Percentiles rank a stretch among this genome's conserved stretches.
Conservation (phyloP, 2,888 invertebrate species). For the Yponomeuta malinellus region DNA sequence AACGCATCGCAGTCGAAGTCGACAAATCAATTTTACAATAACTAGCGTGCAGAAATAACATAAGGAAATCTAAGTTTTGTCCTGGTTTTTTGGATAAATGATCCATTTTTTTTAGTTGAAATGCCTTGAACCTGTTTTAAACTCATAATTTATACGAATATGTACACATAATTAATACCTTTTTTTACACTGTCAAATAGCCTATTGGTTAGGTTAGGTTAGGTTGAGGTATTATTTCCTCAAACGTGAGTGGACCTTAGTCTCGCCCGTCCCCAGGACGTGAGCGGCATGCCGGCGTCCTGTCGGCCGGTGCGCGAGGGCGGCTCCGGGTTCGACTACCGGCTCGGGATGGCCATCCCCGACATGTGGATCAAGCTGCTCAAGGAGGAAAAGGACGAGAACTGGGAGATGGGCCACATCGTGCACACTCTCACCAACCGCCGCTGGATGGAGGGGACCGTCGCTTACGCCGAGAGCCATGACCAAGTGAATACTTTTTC, state of each 20-base stretch:
- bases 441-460: constrained; percentile 96
- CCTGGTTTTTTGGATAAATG: no score
- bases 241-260: background rate
- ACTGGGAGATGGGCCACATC: constrained; percentile 95
- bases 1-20: no score
- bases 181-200: no score
- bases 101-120: no score
- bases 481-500: constrained; percentile 81
- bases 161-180: no score
- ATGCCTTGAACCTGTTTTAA: no score
- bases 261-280: constrained; percentile 78
- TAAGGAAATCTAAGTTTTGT: no score
- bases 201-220: no score
- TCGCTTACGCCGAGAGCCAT: constrained; percentile 98
- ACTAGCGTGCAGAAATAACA: no score
- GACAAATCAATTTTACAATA: no score
- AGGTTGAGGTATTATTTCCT: no score
- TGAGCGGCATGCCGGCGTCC: constrained; percentile 98
- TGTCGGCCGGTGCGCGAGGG: constrained; percentile 96
- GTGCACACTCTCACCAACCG: constrained; percentile 95
- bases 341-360: constrained; percentile 99
- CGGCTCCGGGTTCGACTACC: constrained; percentile 96
- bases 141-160: no score
- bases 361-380: constrained; percentile 98
- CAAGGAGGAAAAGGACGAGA: constrained; percentile 89